phyloP scores from a whole-genome alignment of 1,140 invertebrate genomes.

The Drosophila murphyi region DNA sequence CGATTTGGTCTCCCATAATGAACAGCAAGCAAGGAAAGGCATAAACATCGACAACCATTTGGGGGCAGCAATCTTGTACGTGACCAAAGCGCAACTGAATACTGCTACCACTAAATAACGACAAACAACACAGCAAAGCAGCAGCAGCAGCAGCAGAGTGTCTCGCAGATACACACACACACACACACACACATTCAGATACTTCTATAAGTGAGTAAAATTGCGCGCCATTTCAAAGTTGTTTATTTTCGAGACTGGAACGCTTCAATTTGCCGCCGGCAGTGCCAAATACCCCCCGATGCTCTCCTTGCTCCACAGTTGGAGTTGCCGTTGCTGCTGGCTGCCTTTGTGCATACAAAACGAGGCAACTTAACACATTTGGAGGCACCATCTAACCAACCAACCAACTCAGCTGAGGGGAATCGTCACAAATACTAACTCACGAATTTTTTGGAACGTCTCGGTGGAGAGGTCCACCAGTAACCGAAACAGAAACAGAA shows the following conservation, averaged over 20 bases:
- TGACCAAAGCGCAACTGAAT: conserved; percentile 49
- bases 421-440: conserved; percentile 12
- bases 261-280: conserved; percentile 39
- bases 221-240: conserved; percentile 56
- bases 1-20: conserved; percentile 7
- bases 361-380: conserved; percentile 74
- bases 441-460: conserved; percentile 25
- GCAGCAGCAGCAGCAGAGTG: conserved; percentile 26
- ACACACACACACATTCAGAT: conserved; percentile 9
- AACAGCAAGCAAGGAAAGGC: conserved; percentile 37
- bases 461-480: conserved; percentile 3
- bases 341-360: conserved; percentile 71
- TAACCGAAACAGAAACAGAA: conserved; percentile 22
- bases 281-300: conserved; percentile 1
- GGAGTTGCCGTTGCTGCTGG: conserved; percentile 10
- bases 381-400: conserved; percentile 63
- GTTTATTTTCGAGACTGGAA: conserved; percentile 54
- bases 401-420: conserved; percentile 9
- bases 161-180: conserved; percentile 33
- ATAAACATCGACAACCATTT: conserved; percentile 51
- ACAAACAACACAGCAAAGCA: conserved; percentile 7
- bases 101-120: conserved; percentile 17
- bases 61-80: conserved; percentile 56
- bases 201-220: conserved; percentile 31
- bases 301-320: not conserved